These are phyloP conservation scores for Thereva unica DNA, from an alignment of 2,888 invertebrate genomes.

Conservation along the genomic window DNA sequence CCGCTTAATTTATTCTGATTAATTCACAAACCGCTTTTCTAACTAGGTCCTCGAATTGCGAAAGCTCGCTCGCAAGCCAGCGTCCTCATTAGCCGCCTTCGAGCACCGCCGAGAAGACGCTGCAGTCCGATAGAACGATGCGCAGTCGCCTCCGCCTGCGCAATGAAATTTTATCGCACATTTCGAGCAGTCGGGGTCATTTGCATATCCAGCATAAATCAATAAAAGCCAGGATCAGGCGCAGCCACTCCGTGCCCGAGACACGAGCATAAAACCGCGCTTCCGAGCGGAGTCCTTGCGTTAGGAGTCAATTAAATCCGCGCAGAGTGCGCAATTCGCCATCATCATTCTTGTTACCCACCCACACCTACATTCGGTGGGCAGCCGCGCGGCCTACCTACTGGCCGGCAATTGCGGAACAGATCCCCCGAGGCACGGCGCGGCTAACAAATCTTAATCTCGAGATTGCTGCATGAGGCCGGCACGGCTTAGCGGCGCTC, in stretches of 20 bases:
- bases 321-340: constrained; percentile 21
- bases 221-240: constrained; percentile 21
- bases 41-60: no score
- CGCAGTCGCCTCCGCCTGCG: no score
- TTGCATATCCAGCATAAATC: neutral
- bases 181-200: no score
- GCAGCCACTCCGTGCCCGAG: neutral
- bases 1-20: no score
- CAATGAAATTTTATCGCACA: no score
- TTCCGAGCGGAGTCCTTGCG: constrained; percentile 13
- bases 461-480: neutral
- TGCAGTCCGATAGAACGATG: no score
- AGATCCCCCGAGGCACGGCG: neutral
- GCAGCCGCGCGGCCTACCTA: constrained; percentile 6
- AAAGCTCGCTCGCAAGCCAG: no score
- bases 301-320: constrained; percentile 30
- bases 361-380: constrained; percentile 24
- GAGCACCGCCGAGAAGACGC: no score
- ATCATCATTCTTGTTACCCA: constrained; percentile 33
- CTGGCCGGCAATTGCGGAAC: constrained; percentile 18
- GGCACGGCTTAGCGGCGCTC: constrained; percentile 11
- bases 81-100: no score
- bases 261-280: neutral
- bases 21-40: no score
- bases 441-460: constrained; percentile 25